Evolutionary conservation across 1,140 invertebrate species (phyloP), one percentile per base, ranked within the genome.

Genomic region (Brachionus rotundiformis): DNA sequence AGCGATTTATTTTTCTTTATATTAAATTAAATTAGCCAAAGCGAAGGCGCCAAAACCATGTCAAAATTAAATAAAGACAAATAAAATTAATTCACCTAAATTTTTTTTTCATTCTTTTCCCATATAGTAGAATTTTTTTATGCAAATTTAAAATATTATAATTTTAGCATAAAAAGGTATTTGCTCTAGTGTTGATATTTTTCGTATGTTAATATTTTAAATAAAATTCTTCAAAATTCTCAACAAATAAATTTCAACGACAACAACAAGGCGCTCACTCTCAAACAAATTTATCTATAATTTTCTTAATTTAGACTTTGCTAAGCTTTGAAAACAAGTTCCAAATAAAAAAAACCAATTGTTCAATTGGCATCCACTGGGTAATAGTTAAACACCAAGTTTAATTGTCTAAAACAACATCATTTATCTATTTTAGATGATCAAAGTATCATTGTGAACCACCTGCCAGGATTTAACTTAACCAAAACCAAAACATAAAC

Each of bases 261-360:
- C 31, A 68, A 36, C 63, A 68, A 68, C 33, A 68, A 68, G 63
- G 63, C 63, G 63, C 63, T 68, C 63, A 36, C 63, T 68, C 31
- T 36, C 29, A 10, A 68, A 68, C 27, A 68, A 68, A 68, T 36
- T 33, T 68, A 36, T 68, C 33, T 68, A 36, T n/a, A n/a, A 11
- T 29, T 63, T 63, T 33, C 25, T 63, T 27, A 63, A 29, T 63
- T 63, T 63, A 63, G 29, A 63, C 23, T 54, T 54, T 54, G 47
- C 47, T 23, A 54, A 54, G 47, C 47, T 54, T 54, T 16, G 5
- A n/a, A 49, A 54, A 1, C 16, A 54, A 23, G 16, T 54, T 7
- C 19, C 47, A 54, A 54, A 19, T 54, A 7, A 8, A 54, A n/a
- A n/a, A 54, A 54, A 54, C 23, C 47, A 54, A 25, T 54, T 19